phyloP scores from a whole-genome alignment of 2,113 vertebrate genomes.

The Plectropomus leopardus region DNA sequence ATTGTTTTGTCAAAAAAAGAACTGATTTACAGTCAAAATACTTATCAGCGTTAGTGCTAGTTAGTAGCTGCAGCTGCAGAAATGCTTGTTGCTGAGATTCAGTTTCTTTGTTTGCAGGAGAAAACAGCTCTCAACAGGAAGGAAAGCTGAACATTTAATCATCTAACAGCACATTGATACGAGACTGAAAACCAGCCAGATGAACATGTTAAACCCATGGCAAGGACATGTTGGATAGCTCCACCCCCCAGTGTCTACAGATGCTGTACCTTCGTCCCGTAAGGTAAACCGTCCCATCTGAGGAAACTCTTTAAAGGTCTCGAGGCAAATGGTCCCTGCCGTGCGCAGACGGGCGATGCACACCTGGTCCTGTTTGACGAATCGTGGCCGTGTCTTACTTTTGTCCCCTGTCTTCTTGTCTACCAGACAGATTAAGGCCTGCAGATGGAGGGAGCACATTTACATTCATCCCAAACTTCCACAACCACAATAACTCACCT shows the following conservation, averaged over 20 bases:
- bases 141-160: too few species aligned
- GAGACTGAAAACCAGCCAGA: too few species aligned
- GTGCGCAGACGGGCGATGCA: constrained; percentile 96
- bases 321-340: constrained; percentile 97
- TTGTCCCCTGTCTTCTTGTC: constrained; percentile 99
- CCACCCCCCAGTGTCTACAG: not conserved
- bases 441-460: not conserved
- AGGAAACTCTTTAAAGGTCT: constrained; percentile 99
- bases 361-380: constrained; percentile 99
- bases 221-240: too few species aligned
- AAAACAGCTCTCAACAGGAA: too few species aligned
- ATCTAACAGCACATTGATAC: too few species aligned
- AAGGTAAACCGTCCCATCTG: constrained; percentile 99
- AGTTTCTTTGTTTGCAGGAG: too few species aligned
- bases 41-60: too few species aligned
- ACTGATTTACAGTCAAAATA: too few species aligned
- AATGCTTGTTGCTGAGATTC: too few species aligned
- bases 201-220: not conserved
- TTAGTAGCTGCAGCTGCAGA: too few species aligned
- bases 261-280: constrained; percentile 92
- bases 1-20: too few species aligned
- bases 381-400: constrained; percentile 96
- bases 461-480: not conserved
- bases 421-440: constrained; percentile 99
- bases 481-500: too few species aligned